These are phyloP conservation scores for Sussaba pulchella DNA, from an alignment of 2,888 invertebrate genomes.

Conservation along the genomic window DNA sequence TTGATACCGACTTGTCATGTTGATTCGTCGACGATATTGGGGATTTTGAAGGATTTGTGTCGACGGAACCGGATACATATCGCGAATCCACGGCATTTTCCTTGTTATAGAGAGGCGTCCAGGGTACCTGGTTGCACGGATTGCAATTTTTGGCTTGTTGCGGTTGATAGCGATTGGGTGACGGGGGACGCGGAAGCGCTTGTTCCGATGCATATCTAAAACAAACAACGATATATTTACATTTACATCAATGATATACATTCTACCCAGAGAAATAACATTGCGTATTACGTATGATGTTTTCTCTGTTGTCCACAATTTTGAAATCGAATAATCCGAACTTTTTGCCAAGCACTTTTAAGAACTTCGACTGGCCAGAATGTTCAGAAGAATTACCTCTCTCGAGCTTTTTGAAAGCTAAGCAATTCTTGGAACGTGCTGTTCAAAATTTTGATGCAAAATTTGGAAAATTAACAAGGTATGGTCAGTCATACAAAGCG, in stretches of 20 bases:
- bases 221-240: not conserved
- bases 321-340: no score
- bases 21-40: conserved; percentile 38
- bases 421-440: no score
- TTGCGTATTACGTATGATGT: no score
- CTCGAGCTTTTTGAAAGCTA: no score
- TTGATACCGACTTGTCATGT: conserved; percentile 42
- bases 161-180: conserved; percentile 55
- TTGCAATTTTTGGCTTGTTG: conserved; percentile 88
- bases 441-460: no score
- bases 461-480: no score
- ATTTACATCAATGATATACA: not conserved
- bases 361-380: no score
- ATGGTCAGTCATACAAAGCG: no score
- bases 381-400: no score
- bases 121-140: conserved; percentile 92
- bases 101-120: conserved; percentile 88
- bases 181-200: conserved; percentile 65
- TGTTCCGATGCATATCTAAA: conserved; percentile 73
- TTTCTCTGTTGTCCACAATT: no score
- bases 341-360: no score
- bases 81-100: conserved; percentile 55
- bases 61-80: conserved; percentile 55
- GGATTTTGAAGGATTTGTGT: conserved; percentile 24
- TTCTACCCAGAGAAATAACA: no score